Evolutionary conservation across 1,140 invertebrate genomes (phyloP).

Genomic region (Trinorchestia longiramus): DNA sequence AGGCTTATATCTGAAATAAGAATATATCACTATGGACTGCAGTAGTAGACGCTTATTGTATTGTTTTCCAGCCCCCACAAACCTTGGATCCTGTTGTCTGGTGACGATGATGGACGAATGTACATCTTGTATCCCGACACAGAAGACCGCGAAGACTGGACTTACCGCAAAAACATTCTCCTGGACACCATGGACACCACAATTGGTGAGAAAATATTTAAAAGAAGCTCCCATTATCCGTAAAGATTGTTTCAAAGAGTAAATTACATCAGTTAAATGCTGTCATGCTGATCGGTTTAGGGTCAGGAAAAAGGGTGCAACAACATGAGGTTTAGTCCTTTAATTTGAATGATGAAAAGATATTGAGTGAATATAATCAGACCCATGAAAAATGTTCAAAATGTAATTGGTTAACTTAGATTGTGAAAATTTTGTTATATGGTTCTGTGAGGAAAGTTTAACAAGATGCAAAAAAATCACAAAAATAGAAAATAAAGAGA

Average conservation of each 20-base stretch:
- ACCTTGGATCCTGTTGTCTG: conserved; percentile 70
- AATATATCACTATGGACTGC: background rate
- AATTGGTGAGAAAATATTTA: conserved; percentile 51
- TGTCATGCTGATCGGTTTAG: background rate
- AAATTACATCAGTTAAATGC: background rate
- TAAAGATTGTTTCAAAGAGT: background rate
- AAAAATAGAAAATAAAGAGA: too few relatives aligned
- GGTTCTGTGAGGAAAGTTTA: too few relatives aligned
- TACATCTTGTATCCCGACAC: conserved; percentile 69
- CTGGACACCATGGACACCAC: conserved; percentile 61
- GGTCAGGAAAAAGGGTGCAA: background rate
- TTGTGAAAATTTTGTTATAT: too few relatives aligned
- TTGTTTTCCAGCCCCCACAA: conserved; percentile 65
- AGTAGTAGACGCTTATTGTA: background rate
- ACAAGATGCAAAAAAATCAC: too few relatives aligned
- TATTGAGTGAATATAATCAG: too few relatives aligned
- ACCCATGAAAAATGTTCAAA: too few relatives aligned
- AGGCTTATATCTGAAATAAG: background rate
- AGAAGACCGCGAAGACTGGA: conserved; percentile 68
- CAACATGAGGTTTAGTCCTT: too few relatives aligned
- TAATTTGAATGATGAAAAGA: too few relatives aligned
- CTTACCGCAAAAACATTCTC: conserved; percentile 67
- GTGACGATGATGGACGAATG: conserved; percentile 70
- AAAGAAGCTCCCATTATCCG: background rate
- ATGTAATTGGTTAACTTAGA: too few relatives aligned